Evolutionary conservation across 2,797 vertebrate species (phyloP).

Genomic region (Molossus alvarezi): DNA sequence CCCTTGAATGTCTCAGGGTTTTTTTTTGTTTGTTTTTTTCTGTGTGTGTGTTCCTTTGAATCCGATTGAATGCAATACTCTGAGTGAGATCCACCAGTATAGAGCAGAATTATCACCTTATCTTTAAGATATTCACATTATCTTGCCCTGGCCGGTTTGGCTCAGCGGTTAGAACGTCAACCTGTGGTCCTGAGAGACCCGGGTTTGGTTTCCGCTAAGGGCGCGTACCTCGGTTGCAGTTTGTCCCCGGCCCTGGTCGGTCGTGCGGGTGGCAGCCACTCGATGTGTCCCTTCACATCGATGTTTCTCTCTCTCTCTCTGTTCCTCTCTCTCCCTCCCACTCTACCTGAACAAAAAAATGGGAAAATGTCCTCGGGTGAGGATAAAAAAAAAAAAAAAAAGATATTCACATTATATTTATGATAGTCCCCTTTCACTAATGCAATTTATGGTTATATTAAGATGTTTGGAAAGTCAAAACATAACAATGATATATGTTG

Average conservation of each 20-base stretch:
- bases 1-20: not conserved
- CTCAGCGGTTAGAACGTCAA: too few species aligned
- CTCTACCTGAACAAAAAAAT: too few species aligned
- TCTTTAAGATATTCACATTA: not conserved
- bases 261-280: too few species aligned
- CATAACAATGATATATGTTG: not conserved
- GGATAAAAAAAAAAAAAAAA: too few species aligned
- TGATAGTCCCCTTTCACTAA: not conserved
- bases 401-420: not conserved
- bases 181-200: too few species aligned
- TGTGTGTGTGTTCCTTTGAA: not conserved
- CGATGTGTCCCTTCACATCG: too few species aligned
- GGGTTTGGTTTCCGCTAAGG: too few species aligned
- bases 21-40: not conserved
- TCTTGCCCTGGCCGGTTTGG: not conserved
- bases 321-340: too few species aligned
- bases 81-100: not conserved
- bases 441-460: not conserved
- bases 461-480: slow-evolving; percentile 37
- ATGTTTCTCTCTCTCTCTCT: too few species aligned
- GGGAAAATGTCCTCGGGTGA: too few species aligned
- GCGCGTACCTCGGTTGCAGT: too few species aligned
- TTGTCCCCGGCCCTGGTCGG: too few species aligned
- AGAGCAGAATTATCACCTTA: not conserved
- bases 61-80: slow-evolving; percentile 3